phyloP scores from a whole-genome alignment of 2,888 invertebrate species.

The Chaetoderma sp. region DNA sequence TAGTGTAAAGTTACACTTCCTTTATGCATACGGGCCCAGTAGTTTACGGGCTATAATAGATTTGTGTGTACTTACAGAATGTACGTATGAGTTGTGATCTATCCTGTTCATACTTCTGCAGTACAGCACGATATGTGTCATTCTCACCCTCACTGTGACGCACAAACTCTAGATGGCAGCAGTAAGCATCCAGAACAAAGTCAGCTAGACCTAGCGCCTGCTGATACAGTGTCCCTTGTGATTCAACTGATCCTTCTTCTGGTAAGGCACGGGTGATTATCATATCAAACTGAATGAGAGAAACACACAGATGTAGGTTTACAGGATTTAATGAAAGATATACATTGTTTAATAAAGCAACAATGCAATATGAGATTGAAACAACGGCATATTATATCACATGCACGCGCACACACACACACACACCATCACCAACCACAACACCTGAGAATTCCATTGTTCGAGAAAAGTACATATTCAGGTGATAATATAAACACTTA shows the following conservation, averaged over 20 bases:
- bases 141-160: constrained; percentile 37
- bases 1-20: neutral
- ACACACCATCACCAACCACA: too few species aligned
- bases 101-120: constrained; percentile 77
- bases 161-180: constrained; percentile 76
- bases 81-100: constrained; percentile 63
- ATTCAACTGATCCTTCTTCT: constrained; percentile 73
- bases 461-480: neutral
- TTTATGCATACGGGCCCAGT: neutral
- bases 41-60: neutral
- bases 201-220: constrained; percentile 81
- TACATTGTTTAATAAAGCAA: constrained; percentile 29
- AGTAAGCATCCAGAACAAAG: constrained; percentile 80
- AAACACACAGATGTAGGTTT: constrained; percentile 46
- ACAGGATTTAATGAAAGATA: constrained; percentile 48
- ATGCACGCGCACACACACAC: neutral
- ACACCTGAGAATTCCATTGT: neutral
- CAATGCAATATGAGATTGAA: too few species aligned
- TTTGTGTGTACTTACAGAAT: constrained; percentile 57
- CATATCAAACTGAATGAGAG: constrained; percentile 53
- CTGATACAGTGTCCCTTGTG: constrained; percentile 76
- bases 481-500: neutral
- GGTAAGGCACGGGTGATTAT: constrained; percentile 63
- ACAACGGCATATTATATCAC: too few species aligned
- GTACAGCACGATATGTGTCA: constrained; percentile 56